A percentile compares a stretch with the other conserved stretches of the same genome.
Conservation (phyloP, 2,888 invertebrate genomes). For the Heliconius sara region DNA sequence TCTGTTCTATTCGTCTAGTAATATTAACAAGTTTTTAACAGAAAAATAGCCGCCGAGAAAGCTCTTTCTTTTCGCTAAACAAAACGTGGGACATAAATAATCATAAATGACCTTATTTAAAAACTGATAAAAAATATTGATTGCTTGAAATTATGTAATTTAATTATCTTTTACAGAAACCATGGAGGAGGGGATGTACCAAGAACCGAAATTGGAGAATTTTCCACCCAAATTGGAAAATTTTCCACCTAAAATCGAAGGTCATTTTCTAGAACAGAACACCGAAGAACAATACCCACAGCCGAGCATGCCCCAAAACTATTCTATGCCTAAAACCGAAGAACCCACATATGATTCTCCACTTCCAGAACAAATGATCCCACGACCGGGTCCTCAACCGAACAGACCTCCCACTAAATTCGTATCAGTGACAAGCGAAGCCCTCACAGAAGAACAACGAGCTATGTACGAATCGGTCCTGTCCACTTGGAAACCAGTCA, state of each 20-base stretch:
- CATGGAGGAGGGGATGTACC: constrained; percentile 45
- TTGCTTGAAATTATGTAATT: not conserved
- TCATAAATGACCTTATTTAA: no score
- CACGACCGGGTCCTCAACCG: constrained; percentile 46
- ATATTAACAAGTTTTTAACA: not conserved
- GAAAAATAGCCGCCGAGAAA: not conserved
- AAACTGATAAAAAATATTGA: not conserved
- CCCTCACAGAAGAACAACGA: constrained; percentile 70
- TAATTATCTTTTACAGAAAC: constrained; percentile 38
- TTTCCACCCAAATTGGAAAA: constrained; percentile 37
- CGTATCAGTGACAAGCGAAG: constrained; percentile 69
- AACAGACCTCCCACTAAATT: constrained; percentile 53
- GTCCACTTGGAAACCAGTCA: constrained; percentile 72
- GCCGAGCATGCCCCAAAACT: constrained; percentile 40
- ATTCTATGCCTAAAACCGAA: constrained; percentile 37
- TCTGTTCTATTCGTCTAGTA: not conserved
- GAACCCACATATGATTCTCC: constrained; percentile 2
- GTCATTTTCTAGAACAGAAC: constrained; percentile 39
- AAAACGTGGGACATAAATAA: no score
- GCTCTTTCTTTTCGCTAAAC: not conserved
- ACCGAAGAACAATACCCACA: constrained; percentile 36
- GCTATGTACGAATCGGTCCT: constrained; percentile 79
- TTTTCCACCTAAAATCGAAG: constrained; percentile 35
- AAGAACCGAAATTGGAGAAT: constrained; percentile 44
- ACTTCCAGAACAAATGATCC: constrained; percentile 40